Percentiles rank a stretch among this genome's conserved stretches.
phyloP scores from a whole-genome alignment of 2,888 invertebrate species.

The Cotesia congregata region DNA sequence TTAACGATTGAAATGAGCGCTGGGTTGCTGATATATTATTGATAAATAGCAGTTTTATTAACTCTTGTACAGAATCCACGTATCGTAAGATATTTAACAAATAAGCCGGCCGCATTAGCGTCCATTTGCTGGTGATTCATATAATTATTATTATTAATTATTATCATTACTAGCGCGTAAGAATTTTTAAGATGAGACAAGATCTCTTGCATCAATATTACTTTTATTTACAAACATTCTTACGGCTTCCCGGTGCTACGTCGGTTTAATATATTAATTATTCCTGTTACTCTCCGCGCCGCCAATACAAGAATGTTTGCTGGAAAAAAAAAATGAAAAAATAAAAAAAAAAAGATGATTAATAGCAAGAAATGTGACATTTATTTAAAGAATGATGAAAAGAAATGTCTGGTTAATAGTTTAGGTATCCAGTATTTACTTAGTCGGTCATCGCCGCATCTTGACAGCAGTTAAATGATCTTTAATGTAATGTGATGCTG shows the following conservation, averaged over 20 bases:
- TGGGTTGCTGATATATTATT: constrained; percentile 26
- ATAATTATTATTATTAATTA: constrained; percentile 31
- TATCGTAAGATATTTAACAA: constrained; percentile 55
- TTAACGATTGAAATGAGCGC: constrained; percentile 10
- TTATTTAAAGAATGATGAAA: background rate
- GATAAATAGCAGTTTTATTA: constrained; percentile 47
- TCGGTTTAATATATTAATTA: constrained; percentile 10
- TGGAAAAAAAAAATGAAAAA: background rate
- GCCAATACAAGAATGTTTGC: constrained; percentile 15
- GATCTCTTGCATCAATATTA: constrained; percentile 19
- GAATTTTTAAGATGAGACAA: constrained; percentile 25
- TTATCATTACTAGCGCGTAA: constrained; percentile 35
- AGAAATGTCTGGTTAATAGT: background rate
- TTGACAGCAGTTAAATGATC: constrained; percentile 14
- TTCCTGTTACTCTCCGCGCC: constrained; percentile 9
- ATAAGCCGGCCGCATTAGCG: constrained; percentile 47
- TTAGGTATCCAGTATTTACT: constrained; percentile 21
- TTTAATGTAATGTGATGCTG: too few relatives aligned
- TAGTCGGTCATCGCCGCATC: constrained; percentile 8
- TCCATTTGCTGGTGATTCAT: constrained; percentile 37
- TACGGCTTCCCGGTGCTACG: constrained; percentile 30
- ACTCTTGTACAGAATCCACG: constrained; percentile 62
- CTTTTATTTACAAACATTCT: background rate
- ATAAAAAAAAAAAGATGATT: background rate
- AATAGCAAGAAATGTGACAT: constrained; percentile 16